phyloP scores from a whole-genome alignment of 2,113 vertebrate genomes.

The Fregata magnificens region DNA sequence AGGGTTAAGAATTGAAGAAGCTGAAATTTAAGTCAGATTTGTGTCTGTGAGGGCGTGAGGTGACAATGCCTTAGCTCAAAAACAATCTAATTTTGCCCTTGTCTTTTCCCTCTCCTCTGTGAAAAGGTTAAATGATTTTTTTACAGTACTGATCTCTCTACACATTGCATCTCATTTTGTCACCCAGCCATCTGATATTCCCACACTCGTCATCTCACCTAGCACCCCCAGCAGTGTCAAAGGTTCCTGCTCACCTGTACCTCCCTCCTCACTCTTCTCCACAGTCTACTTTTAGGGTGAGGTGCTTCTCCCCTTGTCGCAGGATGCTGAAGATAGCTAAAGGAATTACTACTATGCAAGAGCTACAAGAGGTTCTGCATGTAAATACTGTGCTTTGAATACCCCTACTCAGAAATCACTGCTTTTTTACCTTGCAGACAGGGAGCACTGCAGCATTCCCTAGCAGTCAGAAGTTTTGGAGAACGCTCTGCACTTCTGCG shows the following conservation, averaged over 20 bases:
- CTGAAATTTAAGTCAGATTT: background rate
- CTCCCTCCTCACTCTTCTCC: background rate
- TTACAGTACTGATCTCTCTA: background rate
- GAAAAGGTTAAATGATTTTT: background rate
- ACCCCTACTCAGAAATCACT: background rate
- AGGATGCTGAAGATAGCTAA: background rate
- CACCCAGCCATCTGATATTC: fast-evolving
- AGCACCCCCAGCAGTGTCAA: background rate
- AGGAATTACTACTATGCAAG: background rate
- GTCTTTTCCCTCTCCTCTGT: background rate
- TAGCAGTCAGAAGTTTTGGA: background rate
- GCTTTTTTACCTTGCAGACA: background rate
- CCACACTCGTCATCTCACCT: background rate
- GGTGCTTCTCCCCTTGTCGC: background rate
- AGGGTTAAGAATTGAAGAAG: background rate
- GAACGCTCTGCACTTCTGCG: background rate
- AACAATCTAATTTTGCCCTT: background rate
- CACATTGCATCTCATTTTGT: background rate
- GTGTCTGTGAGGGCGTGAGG: background rate
- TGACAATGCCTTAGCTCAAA: background rate
- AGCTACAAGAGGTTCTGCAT: background rate
- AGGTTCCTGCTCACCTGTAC: background rate
- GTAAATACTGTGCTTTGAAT: background rate
- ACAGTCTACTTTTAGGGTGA: background rate
- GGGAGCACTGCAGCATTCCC: background rate